A percentile compares a stretch with the other conserved stretches of the same genome.
Conservation (phyloP, 2,888 invertebrate genomes). For the Andrena fulva region DNA sequence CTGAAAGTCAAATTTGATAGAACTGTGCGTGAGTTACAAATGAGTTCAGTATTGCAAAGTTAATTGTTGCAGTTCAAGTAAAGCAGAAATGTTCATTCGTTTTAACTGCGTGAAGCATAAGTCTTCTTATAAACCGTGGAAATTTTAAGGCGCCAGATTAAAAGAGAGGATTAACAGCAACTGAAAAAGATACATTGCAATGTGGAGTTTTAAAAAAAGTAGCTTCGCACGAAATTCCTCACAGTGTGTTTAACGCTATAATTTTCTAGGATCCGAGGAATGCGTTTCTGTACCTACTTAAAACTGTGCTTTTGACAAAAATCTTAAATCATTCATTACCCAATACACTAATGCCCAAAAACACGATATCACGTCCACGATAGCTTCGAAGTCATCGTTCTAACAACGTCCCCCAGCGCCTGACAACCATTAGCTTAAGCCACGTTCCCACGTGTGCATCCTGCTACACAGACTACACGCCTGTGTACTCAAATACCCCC, state of each 20-base stretch:
- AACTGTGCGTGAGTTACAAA: background rate
- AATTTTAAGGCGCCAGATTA: too few relatives aligned
- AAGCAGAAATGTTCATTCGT: too few relatives aligned
- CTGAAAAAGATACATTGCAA: background rate
- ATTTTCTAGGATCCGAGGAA: too few relatives aligned
- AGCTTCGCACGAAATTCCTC: background rate
- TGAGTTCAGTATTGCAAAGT: too few relatives aligned
- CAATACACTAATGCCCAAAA: background rate
- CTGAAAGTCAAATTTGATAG: background rate
- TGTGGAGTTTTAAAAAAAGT: background rate
- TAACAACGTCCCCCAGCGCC: background rate
- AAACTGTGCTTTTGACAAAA: background rate
- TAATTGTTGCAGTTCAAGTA: too few relatives aligned
- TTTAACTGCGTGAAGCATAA: too few relatives aligned
- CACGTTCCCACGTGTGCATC: background rate
- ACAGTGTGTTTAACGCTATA: background rate
- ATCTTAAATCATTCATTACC: background rate
- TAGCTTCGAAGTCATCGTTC: background rate
- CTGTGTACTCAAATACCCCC: background rate
- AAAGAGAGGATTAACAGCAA: constrained; percentile 1
- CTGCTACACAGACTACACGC: background rate
- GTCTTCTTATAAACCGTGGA: too few relatives aligned
- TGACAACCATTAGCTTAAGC: background rate
- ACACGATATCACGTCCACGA: constrained; percentile 17
- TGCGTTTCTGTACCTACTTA: too few relatives aligned